Conservation (phyloP, 2,797 vertebrate genomes). For the Centroberyx gerrardi region DNA sequence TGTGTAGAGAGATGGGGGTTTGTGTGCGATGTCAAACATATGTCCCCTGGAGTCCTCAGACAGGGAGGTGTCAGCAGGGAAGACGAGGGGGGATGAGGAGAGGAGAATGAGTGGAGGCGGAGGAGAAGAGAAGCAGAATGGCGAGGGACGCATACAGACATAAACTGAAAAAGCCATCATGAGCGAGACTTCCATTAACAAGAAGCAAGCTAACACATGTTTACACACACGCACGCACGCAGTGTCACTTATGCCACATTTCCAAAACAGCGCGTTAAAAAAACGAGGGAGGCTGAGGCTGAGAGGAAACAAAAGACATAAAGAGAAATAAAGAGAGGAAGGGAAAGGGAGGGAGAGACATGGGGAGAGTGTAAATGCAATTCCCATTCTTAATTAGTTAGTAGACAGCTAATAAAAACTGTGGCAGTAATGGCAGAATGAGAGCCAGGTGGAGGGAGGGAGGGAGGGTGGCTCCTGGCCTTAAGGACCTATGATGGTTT, state of each 20-base stretch:
- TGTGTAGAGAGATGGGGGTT: conserved; percentile 30
- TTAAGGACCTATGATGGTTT: conserved; percentile 87
- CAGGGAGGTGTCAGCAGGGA: conserved; percentile 74
- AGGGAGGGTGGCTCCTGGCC: conserved; percentile 71
- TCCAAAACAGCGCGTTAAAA: conserved; percentile 74
- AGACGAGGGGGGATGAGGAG: conserved; percentile 52
- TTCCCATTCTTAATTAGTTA: conserved; percentile 85
- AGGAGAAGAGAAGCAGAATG: conserved; percentile 38
- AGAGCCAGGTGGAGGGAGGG: conserved; percentile 82
- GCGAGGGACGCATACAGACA: conserved; percentile 64
- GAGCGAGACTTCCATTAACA: conserved; percentile 51
- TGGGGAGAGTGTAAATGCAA: conserved; percentile 73
- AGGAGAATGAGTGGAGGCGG: conserved; percentile 17
- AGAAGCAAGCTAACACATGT: conserved; percentile 49
- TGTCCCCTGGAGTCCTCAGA: conserved; percentile 89
- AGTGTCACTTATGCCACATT: conserved; percentile 71
- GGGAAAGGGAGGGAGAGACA: conserved; percentile 50
- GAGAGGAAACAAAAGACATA: conserved; percentile 49
- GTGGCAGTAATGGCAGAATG: conserved; percentile 79
- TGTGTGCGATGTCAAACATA: conserved; percentile 89
- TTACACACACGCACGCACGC: conserved; percentile 29
- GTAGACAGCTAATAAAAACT: conserved; percentile 85
- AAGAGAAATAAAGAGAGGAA: conserved; percentile 25
- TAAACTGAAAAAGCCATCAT: conserved; percentile 71
- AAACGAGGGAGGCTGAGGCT: conserved; percentile 23